Percentiles rank a stretch among this genome's conserved stretches.
Conservation (phyloP, 2,888 invertebrate genomes). For the Brachynemurus nebulosus region DNA sequence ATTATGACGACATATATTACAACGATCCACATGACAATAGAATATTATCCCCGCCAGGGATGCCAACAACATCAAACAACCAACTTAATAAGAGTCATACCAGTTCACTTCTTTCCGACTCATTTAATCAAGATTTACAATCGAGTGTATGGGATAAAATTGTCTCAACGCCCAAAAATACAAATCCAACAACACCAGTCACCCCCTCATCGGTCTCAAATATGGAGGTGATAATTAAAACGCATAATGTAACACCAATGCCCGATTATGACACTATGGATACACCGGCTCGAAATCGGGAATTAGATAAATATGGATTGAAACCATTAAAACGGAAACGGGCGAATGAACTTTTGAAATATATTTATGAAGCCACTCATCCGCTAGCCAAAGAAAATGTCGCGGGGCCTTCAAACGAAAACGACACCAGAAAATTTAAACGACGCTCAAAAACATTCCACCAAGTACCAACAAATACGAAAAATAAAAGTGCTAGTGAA, state of each 20-base stretch:
- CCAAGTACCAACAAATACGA: no score
- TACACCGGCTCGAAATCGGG: slow-evolving; percentile 40
- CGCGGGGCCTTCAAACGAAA: no score
- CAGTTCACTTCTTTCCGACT: neutral
- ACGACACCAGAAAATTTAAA: neutral
- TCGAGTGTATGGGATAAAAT: neutral
- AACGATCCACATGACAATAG: neutral
- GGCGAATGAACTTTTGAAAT: slow-evolving; percentile 47
- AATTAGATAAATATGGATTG: slow-evolving; percentile 48
- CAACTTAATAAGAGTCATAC: slow-evolving; percentile 5
- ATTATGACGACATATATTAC: no score
- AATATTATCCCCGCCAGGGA: neutral
- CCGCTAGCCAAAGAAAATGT: no score
- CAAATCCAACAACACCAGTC: slow-evolving; percentile 9
- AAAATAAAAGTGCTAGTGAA: no score
- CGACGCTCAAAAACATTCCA: no score
- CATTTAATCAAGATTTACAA: neutral
- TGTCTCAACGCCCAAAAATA: neutral
- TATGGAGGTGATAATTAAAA: slow-evolving; percentile 38
- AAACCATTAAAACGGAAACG: slow-evolving; percentile 50
- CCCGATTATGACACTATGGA: slow-evolving; percentile 41
- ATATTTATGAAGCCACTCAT: slow-evolving; percentile 55
- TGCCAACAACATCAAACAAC: neutral
- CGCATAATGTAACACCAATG: slow-evolving; percentile 41
- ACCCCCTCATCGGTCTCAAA: slow-evolving; percentile 35